Conservation (phyloP, 1,140 invertebrate genomes). For the Druon quercuslanigerum region DNA sequence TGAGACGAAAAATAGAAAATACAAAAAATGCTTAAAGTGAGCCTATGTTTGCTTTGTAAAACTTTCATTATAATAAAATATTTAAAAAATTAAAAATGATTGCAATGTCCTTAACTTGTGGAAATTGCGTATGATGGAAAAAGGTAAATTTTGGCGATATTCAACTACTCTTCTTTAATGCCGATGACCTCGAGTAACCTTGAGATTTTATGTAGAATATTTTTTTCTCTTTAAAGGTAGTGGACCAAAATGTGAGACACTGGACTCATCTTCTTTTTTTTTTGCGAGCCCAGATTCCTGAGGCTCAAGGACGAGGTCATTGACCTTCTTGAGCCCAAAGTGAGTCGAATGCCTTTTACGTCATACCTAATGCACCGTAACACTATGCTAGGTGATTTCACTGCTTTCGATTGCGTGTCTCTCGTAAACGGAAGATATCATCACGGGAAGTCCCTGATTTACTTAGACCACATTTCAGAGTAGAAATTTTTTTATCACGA, state of each 20-base stretch:
- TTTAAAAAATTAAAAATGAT: too few relatives aligned
- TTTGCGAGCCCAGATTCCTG: not conserved
- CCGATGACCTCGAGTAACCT: too few relatives aligned
- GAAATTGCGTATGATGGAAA: too few relatives aligned
- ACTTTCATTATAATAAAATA: too few relatives aligned
- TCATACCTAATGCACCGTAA: constrained; percentile 22
- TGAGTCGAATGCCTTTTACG: constrained; percentile 21
- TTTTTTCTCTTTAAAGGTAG: too few relatives aligned
- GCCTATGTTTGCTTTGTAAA: too few relatives aligned
- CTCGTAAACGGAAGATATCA: constrained; percentile 3
- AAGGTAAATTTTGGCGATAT: too few relatives aligned
- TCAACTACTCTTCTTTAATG: too few relatives aligned
- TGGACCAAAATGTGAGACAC: not conserved
- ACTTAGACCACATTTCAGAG: not conserved
- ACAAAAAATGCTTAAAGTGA: too few relatives aligned
- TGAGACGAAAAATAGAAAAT: too few relatives aligned
- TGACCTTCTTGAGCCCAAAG: constrained; percentile 5
- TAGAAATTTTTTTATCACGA: not conserved
- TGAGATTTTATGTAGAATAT: too few relatives aligned
- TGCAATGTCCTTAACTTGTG: too few relatives aligned
- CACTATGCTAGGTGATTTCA: constrained; percentile 9
- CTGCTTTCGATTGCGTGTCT: constrained; percentile 21
- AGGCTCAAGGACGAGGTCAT: constrained; percentile 15
- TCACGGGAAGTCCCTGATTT: constrained; percentile 3
- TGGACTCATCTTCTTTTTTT: not conserved